Percentiles rank a stretch among this genome's conserved stretches.
phyloP scores from a whole-genome alignment of 1,140 invertebrate genomes.

The Calephelis nemesis region DNA sequence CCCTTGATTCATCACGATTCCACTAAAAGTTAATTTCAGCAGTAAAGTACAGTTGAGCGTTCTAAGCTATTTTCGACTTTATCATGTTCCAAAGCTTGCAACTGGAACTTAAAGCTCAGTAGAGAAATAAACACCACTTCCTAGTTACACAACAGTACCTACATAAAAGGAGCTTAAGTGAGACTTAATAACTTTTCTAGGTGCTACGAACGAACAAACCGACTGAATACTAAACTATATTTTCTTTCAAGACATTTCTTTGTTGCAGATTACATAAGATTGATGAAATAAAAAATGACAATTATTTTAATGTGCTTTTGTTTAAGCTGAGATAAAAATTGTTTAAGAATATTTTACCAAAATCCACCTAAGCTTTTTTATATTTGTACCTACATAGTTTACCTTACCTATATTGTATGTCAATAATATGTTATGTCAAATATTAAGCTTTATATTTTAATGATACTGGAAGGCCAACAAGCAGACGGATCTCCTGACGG shows the following conservation, averaged over 20 bases:
- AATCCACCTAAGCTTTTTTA: no score
- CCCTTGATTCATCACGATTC: constrained; percentile 5
- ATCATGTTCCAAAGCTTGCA: constrained; percentile 16
- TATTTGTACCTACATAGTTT: no score
- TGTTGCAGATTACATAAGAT: not conserved
- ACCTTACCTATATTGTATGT: no score
- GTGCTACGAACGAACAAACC: not conserved
- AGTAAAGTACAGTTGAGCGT: not conserved
- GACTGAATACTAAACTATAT: not conserved
- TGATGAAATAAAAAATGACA: no score
- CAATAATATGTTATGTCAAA: no score
- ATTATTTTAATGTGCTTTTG: no score
- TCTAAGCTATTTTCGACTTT: constrained; percentile 1
- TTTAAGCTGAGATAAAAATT: no score
- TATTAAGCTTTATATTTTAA: no score
- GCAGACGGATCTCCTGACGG: no score
- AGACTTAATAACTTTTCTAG: constrained; percentile 11
- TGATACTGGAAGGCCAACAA: no score
- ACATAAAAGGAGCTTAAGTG: constrained; percentile 18
- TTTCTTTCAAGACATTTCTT: not conserved
- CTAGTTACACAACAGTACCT: constrained; percentile 11
- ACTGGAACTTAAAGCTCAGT: constrained; percentile 9
- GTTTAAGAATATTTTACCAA: no score
- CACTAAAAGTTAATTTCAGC: constrained; percentile 7
- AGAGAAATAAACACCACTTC: constrained; percentile 16